Base-by-base conservation (phyloP, 2,113 vertebrate genomes). In the Macrotus californicus region DNA sequence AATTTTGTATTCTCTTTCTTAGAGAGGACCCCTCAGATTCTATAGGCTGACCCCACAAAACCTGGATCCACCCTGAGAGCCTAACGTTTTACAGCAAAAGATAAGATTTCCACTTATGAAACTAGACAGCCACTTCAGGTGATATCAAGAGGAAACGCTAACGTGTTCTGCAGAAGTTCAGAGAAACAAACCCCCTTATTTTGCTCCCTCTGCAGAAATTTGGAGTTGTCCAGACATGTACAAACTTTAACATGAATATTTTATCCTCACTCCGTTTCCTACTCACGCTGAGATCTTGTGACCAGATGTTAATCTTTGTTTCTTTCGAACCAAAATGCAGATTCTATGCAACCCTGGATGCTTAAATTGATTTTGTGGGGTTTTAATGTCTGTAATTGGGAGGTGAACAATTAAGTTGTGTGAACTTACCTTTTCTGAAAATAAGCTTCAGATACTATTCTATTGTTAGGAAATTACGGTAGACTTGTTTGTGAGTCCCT, bases 201-300 rank as follows among this genome's bases (percentile, higher is more conserved):
- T 93, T 76, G 54, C 84, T 86, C 82, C 24, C 48, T 92, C 34
- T 81, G 67, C 61, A 84, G 84, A 96, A 93, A 93, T 92, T 46
- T 89, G 89, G 10, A 39, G 72, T 95, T 94, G 56, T 73, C 67
- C 56, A 16, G 73, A 8, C 70, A 10, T 59, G 26, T 90, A 50
- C 48, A 77, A 41, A 88, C 46, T 46, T 94, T 54, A 87, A 77
- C 29, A 50, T 19, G 41, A 82, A 6, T 87, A 29, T 69, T 93
- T 67, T 36, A 90, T 79, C 50, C 88, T 81, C 11, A 46, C 18
- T 67, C 52, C 31, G 41, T 69, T 75, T 95, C 54, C 36, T 48
- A 7, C 43, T 85, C 61, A 43, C 11, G n/a, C 46, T 84, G 73
- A 85, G 29, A 39, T 92, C 56, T 70, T 64, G 11, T 96, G 88